These are phyloP conservation scores for Parauchenoglanis punctatus DNA, from an alignment of 2,797 vertebrate species.

Conservation along the genomic window DNA sequence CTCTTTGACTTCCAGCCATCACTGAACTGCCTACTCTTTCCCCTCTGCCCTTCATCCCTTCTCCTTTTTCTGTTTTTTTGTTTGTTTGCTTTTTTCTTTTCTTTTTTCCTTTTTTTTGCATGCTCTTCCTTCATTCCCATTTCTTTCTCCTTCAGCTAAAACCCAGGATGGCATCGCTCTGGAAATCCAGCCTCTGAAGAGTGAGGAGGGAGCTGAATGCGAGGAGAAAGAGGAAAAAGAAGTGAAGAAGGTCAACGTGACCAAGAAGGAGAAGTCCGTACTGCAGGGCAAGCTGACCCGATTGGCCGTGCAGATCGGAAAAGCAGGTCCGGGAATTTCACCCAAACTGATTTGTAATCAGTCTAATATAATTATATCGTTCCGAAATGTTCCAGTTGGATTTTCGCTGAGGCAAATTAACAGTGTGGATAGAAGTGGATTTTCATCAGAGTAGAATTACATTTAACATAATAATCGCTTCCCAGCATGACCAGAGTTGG, in stretches of 20 bases:
- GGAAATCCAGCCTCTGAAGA: slow-evolving; percentile 97
- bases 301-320: slow-evolving; percentile 94
- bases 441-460: slow-evolving; percentile 1
- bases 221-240: slow-evolving; percentile 88
- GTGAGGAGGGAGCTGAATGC: slow-evolving; percentile 85
- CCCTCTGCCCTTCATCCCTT: slow-evolving; percentile 65
- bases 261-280: slow-evolving; percentile 98
- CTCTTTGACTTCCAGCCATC: slow-evolving; percentile 47
- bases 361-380: background rate
- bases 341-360: background rate
- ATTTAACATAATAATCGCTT: slow-evolving; percentile 18
- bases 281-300: slow-evolving; percentile 95
- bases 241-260: slow-evolving; percentile 84
- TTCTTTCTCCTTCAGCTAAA: slow-evolving; percentile 80
- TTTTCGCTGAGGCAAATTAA: background rate
- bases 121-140: slow-evolving; percentile 54
- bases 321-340: slow-evolving; percentile 83
- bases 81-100: background rate
- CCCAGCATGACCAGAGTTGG: slow-evolving; percentile 1
- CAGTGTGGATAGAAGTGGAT: background rate
- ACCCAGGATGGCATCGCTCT: slow-evolving; percentile 94
- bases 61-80: slow-evolving; percentile 18
- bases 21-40: slow-evolving; percentile 64
- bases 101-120: slow-evolving; percentile 32
- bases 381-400: background rate